Evolutionary conservation across 1,140 invertebrate species (phyloP).

Genomic region (Neodiprion lecontei): DNA sequence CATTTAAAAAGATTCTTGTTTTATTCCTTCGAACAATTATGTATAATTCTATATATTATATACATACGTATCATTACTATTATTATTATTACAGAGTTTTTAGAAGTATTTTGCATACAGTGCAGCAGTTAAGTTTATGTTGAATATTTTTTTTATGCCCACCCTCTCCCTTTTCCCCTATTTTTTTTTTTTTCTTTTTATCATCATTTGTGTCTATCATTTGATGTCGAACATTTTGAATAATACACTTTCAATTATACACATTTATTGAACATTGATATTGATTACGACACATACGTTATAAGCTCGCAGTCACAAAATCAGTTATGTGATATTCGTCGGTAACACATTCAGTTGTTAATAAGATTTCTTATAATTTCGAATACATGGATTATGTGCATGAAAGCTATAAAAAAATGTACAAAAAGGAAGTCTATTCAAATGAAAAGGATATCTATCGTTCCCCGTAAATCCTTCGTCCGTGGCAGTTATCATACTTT

Average conservation of each 20-base stretch:
- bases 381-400: conserved; percentile 10
- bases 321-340: conserved; percentile 43
- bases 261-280: conserved; percentile 37
- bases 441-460: too few relatives aligned
- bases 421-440: background rate
- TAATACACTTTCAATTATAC: conserved; percentile 21
- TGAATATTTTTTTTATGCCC: conserved; percentile 14
- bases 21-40: conserved; percentile 20
- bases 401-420: conserved; percentile 10
- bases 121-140: conserved; percentile 30
- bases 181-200: conserved; percentile 30
- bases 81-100: conserved; percentile 27
- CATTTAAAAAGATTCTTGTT: conserved; percentile 37
- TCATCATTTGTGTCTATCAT: conserved; percentile 28
- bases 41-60: background rate
- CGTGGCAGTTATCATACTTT: background rate
- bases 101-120: conserved; percentile 20
- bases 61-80: background rate
- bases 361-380: conserved; percentile 20
- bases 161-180: background rate
- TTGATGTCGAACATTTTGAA: conserved; percentile 35
- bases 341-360: background rate
- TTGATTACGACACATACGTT: conserved; percentile 27
- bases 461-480: too few relatives aligned
- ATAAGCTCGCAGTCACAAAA: conserved; percentile 57